These are phyloP conservation scores for Lithobates pipiens DNA, from an alignment of 2,797 vertebrate genomes.

Conservation along the genomic window DNA sequence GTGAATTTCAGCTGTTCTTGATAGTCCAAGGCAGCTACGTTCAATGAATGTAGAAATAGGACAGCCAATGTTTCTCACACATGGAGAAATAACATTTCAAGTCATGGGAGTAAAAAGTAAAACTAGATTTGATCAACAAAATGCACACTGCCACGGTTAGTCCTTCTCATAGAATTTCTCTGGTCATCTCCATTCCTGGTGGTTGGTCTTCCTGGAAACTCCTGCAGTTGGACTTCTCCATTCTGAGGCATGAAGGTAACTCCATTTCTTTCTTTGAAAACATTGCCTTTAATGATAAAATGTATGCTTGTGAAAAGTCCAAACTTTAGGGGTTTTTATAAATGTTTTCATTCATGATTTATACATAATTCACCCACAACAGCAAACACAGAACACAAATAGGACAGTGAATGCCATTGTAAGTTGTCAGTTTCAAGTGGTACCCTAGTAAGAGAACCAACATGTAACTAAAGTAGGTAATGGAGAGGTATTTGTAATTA, in stretches of 20 bases:
- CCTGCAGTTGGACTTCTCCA: constrained; percentile 75
- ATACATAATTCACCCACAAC: too few species aligned
- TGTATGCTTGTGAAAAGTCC: neutral
- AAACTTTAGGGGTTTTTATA: neutral
- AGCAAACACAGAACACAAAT: too few species aligned
- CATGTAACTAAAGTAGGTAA: too few species aligned
- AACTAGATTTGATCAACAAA: constrained; percentile 79
- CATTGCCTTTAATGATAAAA: constrained; percentile 72
- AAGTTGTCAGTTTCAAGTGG: too few species aligned
- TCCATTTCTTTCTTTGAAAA: constrained; percentile 75
- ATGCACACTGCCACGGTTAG: constrained; percentile 75
- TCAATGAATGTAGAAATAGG: constrained; percentile 24
- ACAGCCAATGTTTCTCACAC: constrained; percentile 69
- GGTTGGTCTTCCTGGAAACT: constrained; percentile 74
- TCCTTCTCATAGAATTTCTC: constrained; percentile 74
- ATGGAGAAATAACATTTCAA: constrained; percentile 65
- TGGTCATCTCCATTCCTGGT: constrained; percentile 72
- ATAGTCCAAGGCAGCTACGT: constrained; percentile 34
- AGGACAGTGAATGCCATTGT: too few species aligned
- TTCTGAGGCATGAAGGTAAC: constrained; percentile 76
- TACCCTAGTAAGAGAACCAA: too few species aligned
- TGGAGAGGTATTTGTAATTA: too few species aligned
- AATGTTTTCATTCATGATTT: too few species aligned
- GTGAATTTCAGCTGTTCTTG: constrained; percentile 33
- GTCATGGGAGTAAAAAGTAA: constrained; percentile 23